Base-by-base conservation (phyloP, 2,888 invertebrate genomes). In the Agonopterix subpropinquella region DNA sequence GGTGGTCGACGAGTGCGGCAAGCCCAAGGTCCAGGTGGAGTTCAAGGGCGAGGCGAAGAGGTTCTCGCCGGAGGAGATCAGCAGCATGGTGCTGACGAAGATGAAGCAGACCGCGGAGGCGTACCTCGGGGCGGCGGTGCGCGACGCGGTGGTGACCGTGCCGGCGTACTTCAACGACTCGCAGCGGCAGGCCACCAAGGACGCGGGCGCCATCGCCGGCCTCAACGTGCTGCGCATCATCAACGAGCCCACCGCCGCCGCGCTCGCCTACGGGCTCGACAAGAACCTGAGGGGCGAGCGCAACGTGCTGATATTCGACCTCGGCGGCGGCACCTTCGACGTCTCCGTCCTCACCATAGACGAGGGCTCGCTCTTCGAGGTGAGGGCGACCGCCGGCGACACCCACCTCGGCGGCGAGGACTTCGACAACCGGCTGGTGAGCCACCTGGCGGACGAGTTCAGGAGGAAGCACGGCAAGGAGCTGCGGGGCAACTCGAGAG, bases 291-390 rank as follows among this genome's bases (percentile, higher is more conserved):
- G 91, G 65, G 92, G 92, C 9, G 92, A 92, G 66, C 90, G 91
- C 51, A 92, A 92, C 65, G 91, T 92, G 1, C 71, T 92, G 42
- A 92, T 92, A 59, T 92, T 92, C 61, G 92, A 92, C 75, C 81
- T 93, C 59, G 86, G 86, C 28, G 95, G 95, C 58, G 96, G 95
- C 43, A 95, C 95, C 45, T 96, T 96, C 73, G 96, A 96, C 84
- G 96, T 96, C 2, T 96, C 96, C 46, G 93, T 96, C 57, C 80
- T 96, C 43, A 92, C 94, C 44, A 96, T 96, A 68, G 95, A 95
- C 68, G 95, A 96, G 72, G 91, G 95, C 0, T 91, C 92, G 1
- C 73, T 93, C 55, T 94, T 94, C 64, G 92, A 94, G 73, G 94
- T 94, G 1, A 91, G 91, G 67, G 89, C 93, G 0, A 94, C 94